phyloP scores from a whole-genome alignment of 2,113 vertebrate species.

The Lonchura striata region DNA sequence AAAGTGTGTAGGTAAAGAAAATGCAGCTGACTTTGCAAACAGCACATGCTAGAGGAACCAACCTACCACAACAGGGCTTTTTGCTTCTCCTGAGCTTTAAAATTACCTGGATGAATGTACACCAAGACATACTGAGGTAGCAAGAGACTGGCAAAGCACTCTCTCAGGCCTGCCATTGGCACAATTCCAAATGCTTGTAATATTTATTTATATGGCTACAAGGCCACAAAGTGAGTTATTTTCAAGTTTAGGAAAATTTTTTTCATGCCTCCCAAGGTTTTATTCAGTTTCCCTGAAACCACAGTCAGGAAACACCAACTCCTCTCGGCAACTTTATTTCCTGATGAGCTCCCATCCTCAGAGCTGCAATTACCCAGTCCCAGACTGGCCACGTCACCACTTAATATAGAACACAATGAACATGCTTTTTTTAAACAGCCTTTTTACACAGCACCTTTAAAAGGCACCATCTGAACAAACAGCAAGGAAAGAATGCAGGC shows the following conservation, averaged over 20 bases:
- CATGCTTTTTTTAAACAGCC: neutral
- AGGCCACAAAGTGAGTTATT: neutral
- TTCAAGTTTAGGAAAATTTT: neutral
- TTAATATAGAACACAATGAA: conserved; percentile 44
- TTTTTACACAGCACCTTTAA: conserved; percentile 21
- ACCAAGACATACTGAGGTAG: neutral
- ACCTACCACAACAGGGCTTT: neutral
- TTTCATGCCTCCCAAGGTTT: neutral
- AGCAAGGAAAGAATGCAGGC: neutral
- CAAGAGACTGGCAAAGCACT: neutral
- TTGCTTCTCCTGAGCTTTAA: neutral
- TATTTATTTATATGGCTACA: neutral
- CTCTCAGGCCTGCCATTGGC: fast-evolving
- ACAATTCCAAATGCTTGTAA: neutral
- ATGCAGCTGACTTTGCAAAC: neutral
- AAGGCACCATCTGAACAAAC: conserved; percentile 5
- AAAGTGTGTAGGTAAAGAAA: neutral
- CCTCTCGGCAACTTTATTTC: neutral
- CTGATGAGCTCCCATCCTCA: neutral
- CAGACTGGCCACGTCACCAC: neutral
- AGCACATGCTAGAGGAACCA: fast-evolving
- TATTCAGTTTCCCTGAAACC: neutral
- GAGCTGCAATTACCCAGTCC: conserved; percentile 4
- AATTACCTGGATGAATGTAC: neutral
- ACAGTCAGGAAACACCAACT: neutral